A percentile compares a stretch with the other conserved stretches of the same genome.
phyloP scores from a whole-genome alignment of 2,888 invertebrate genomes.

The Plebejus argus region DNA sequence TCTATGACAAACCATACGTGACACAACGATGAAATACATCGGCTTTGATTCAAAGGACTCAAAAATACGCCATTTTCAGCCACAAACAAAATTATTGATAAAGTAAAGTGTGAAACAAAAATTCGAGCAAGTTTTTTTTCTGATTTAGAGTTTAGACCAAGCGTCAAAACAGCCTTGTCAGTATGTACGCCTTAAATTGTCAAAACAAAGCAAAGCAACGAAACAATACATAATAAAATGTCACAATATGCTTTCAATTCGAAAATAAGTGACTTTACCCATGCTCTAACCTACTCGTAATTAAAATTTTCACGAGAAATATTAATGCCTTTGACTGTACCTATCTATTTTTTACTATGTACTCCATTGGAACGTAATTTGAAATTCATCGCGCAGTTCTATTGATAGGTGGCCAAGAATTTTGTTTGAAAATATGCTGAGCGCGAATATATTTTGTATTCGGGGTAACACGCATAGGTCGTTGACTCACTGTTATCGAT shows the following conservation, averaged over 20 bases:
- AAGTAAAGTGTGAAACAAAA: too few species aligned
- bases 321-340: neutral
- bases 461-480: constrained; percentile 42
- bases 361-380: constrained; percentile 42
- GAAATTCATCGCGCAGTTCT: constrained; percentile 51
- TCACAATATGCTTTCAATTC: neutral
- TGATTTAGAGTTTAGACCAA: neutral
- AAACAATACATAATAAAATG: neutral
- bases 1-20: neutral
- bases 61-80: neutral
- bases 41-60: neutral
- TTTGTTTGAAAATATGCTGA: constrained; percentile 44
- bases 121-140: neutral
- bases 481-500: constrained; percentile 39
- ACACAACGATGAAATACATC: too few species aligned
- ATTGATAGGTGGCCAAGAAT: constrained; percentile 63
- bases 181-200: neutral
- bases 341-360: neutral
- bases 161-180: neutral
- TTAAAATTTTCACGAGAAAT: neutral
- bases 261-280: neutral
- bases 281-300: neutral
- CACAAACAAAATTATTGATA: neutral
- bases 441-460: constrained; percentile 39
- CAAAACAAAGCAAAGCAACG: neutral